Evolutionary conservation across 2,113 vertebrate species (phyloP).

Genomic region (Hypanus sabinus): DNA sequence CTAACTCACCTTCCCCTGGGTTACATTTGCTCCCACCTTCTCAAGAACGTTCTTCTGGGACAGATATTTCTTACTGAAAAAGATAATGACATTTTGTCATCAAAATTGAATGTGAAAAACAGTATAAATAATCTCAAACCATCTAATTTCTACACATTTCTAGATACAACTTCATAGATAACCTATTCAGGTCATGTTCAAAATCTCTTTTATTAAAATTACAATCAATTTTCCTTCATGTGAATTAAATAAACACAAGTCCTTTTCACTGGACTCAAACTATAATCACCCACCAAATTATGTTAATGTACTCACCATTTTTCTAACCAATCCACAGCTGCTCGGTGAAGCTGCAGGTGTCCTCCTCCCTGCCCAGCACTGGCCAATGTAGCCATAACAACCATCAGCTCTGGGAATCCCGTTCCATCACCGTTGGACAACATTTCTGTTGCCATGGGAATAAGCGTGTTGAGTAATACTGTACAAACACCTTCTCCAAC

Average conservation of each 20-base stretch:
- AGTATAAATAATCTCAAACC: neutral
- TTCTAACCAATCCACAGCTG: conserved; percentile 87
- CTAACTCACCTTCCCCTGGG: conserved; percentile 84
- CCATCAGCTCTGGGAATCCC: conserved; percentile 94
- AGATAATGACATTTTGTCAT: neutral
- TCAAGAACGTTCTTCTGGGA: conserved; percentile 97
- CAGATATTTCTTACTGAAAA: conserved; percentile 89
- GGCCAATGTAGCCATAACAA: conserved; percentile 93
- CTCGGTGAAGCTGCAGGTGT: conserved; percentile 88
- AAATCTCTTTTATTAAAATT: too few species aligned
- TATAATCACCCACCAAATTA: neutral
- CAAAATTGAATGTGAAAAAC: neutral
- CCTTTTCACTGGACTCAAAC: neutral
- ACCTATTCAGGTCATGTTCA: neutral
- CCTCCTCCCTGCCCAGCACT: conserved; percentile 91
- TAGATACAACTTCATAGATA: neutral
- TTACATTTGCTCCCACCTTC: conserved; percentile 87
- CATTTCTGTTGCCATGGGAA: conserved; percentile 97
- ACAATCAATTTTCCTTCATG: too few species aligned
- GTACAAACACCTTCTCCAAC: conserved; percentile 96
- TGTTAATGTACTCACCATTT: conserved; percentile 75
- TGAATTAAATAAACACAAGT: neutral
- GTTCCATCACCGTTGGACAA: conserved; percentile 84
- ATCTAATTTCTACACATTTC: too few species aligned
- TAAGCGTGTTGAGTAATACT: conserved; percentile 85